Evolutionary conservation across 1,140 invertebrate genomes (phyloP), one percentile per base, ranked within the genome.

Genomic region (Metopolophium dirhodum): DNA sequence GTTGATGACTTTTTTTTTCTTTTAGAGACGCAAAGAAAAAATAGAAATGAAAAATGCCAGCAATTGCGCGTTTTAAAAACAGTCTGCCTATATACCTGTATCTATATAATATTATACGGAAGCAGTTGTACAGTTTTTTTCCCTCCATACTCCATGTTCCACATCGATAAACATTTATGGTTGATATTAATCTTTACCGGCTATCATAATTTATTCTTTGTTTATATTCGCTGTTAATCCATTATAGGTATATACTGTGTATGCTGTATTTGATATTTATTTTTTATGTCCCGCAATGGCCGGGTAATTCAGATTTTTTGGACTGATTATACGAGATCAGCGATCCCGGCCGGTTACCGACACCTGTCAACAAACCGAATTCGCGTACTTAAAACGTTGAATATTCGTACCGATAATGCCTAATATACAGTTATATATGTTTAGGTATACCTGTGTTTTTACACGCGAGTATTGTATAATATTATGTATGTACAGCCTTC

Each of bases 141-240:
- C n/a, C 6, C n/a, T 30, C 1, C 14, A 23, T 45, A 45, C 23
- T 85, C 85, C 45, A 37, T 47, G 30, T 87, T 87, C 85, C 45
- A 87, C 85, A 47, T 30, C 35, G 45, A 87, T 47, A 23, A 30
- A 47, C 83, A 77, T 45, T 23, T 85, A 47, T 87, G 14, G 14
- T 35, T 88, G 86, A 51, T 51, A 23, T 88, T 88, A 88, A 88
- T 88, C 35, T 87, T 87, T 87, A 30, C 45, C 30, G 22, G 85
- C 11, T 47, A 47, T 47, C 9, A 30, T 30, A 87, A 87, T 87
- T 26, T 87, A 47, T 88, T 88, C n/a, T 51, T 88, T 89, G n/a
- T 89, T 54, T 54, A 54, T 47, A 22, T 49, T 87, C 7, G 18
- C 18, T 49, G 30, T 87, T 87, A 51, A 87, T 87, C 86, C 30